Base-by-base conservation (phyloP, 92 coral and sea anemone species). In the Siderastrea radians region DNA sequence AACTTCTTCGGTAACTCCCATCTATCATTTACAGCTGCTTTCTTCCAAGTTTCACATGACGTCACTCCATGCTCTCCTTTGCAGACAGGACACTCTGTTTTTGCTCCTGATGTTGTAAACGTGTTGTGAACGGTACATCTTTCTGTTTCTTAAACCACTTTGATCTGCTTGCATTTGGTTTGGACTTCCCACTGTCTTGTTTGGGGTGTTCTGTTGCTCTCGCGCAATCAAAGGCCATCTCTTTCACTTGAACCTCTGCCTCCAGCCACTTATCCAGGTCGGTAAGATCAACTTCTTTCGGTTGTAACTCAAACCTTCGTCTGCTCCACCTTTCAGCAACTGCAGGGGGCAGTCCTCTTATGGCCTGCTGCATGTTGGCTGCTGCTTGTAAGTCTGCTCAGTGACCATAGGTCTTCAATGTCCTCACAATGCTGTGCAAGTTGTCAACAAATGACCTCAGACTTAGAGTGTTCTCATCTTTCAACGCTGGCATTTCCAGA, bases 371-470 rank as follows among this genome's bases (percentile, higher is more conserved):
- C 64, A 85, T 53, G 51, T 85, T 85, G 48, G 76, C 70, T 19
- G 78, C 90, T 49, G 85, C 85, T 61, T 71, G 62, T 46, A 79
- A 44, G 38, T 87, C 77, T 17, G 84, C 89, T 58, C 44, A 46
- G 52, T 86, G 78, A 58, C 78, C 78, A 68, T 86, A 86, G 10
- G 14, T 79, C 14, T 88, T 82, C 44, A 91, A 14, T 54, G 77
- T 73, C 15, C 77, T 75, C 17, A 86, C 83, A 43, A 82, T 75
- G 64, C 78, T 80, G 79, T 86, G 90, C 13, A 86, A 68, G 45
- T 79, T 84, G 78, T 85, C 87, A 43, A 90, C 91, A 59, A 87
- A 80, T 10, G 67, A 47, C 17, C 86, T 79, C 66, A 80, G 4
- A 49, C 19, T 74, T 64, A 53, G 19, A 43, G 83, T 66, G n/a